These are phyloP conservation scores for Tigriopus californicus DNA, from an alignment of 2,888 invertebrate species.

Conservation along the genomic window DNA sequence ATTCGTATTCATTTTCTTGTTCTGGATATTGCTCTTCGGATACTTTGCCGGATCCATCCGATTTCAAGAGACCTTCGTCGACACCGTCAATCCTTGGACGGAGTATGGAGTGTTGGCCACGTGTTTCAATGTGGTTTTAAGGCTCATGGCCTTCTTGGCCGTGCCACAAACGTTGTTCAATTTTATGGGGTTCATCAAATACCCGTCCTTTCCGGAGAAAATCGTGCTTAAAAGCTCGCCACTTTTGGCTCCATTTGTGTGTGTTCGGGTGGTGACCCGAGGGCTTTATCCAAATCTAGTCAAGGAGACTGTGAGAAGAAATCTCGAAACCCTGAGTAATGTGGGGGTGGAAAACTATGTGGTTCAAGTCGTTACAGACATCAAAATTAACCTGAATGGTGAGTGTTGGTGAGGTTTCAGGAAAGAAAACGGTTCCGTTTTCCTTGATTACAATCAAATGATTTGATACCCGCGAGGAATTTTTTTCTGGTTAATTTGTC, in stretches of 20 bases:
- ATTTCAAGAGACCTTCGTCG: neutral
- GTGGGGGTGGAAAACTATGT: conserved; percentile 86
- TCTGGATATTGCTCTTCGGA: neutral
- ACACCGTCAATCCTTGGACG: conserved; percentile 50
- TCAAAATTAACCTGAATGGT: conserved; percentile 25
- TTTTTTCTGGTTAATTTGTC: too few species aligned
- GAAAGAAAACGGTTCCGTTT: too few species aligned
- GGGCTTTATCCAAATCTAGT: conserved; percentile 85
- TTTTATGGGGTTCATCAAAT: conserved; percentile 26
- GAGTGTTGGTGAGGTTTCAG: too few species aligned
- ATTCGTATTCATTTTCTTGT: neutral
- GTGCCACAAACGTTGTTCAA: conserved; percentile 37
- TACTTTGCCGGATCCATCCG: neutral
- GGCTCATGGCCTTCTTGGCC: conserved; percentile 62
- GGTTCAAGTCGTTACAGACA: conserved; percentile 88
- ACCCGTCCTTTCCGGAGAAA: conserved; percentile 87
- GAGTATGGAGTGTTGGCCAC: conserved; percentile 58
- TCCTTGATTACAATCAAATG: too few species aligned
- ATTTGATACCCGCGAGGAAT: too few species aligned
- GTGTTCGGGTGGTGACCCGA: conserved; percentile 78
- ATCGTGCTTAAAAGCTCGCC: conserved; percentile 73
- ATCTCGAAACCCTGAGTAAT: conserved; percentile 67
- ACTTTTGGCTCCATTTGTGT: conserved; percentile 75
- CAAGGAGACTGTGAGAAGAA: conserved; percentile 60
- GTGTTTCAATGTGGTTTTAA: conserved; percentile 50